Percentiles rank a stretch among this genome's conserved stretches.
Evolutionary conservation across 2,113 vertebrate genomes (phyloP).

Genomic region (Donacobius atricapilla): DNA sequence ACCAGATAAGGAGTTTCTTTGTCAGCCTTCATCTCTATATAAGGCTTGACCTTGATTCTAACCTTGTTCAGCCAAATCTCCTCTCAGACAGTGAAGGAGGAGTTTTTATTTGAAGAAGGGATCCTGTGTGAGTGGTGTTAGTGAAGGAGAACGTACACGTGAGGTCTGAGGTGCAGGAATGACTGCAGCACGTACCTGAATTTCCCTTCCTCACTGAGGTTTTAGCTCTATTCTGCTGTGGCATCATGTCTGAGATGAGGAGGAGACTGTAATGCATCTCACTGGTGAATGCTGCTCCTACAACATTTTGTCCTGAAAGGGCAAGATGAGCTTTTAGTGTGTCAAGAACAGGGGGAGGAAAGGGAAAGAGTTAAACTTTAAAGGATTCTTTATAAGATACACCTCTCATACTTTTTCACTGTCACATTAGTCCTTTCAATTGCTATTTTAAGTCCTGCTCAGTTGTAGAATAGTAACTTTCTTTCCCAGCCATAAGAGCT

Average conservation of each 20-base stretch:
- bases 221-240: not conserved
- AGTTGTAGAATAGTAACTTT: not conserved
- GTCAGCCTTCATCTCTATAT: not conserved
- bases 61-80: not conserved
- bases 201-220: not conserved
- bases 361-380: not conserved
- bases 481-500: not conserved
- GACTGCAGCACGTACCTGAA: not conserved
- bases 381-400: not conserved
- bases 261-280: not conserved
- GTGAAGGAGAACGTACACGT: not conserved
- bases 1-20: not conserved
- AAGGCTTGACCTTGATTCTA: not conserved
- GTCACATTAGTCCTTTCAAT: not conserved
- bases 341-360: not conserved
- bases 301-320: not conserved
- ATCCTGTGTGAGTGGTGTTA: not conserved
- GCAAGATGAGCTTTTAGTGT: not conserved
- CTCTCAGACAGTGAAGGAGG: not conserved
- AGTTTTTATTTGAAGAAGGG: not conserved
- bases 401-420: not conserved
- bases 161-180: not conserved
- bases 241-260: not conserved
- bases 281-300: not conserved
- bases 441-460: not conserved